Conservation (phyloP, 2,797 vertebrate genomes). For the Balearica regulorum region DNA sequence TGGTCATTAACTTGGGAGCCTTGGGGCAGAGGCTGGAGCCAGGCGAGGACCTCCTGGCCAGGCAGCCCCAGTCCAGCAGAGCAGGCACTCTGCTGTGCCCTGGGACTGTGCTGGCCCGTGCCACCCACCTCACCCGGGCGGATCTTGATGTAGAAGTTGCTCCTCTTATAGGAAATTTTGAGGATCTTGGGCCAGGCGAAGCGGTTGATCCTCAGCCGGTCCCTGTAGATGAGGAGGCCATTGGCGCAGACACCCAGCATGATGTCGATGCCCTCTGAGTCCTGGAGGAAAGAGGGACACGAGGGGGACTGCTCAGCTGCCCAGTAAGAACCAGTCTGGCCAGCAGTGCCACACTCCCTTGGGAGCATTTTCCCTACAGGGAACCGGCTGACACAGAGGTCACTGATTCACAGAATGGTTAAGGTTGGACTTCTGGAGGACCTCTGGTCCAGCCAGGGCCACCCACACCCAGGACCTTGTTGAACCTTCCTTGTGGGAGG, state of each 20-base stretch:
- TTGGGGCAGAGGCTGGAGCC: not conserved
- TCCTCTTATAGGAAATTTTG: constrained; percentile 98
- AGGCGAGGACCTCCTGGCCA: not conserved
- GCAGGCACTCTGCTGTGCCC: not conserved
- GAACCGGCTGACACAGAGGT: not conserved
- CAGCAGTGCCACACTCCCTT: not conserved
- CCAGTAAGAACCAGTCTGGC: not conserved
- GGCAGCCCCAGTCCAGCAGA: not conserved
- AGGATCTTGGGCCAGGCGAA: constrained; percentile 99
- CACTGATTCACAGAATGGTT: not conserved
- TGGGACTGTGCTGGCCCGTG: accelerated
- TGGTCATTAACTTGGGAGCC: not conserved
- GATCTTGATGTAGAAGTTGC: constrained; percentile 99
- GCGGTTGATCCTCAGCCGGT: constrained; percentile 96
- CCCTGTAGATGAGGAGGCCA: constrained; percentile 96
- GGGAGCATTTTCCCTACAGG: accelerated
- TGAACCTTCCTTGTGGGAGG: not conserved
- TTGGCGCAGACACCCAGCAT: constrained; percentile 98
- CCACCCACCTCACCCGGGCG: constrained; percentile 91
- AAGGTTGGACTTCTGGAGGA: not conserved
- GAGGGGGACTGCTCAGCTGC: not conserved
- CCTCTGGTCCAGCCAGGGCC: not conserved
- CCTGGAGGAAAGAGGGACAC: constrained; percentile 73
- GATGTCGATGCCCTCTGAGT: constrained; percentile 98
- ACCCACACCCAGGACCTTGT: not conserved